Evolutionary conservation across 1,140 invertebrate genomes (phyloP).

Genomic region (Muscidifurax raptorellus): DNA sequence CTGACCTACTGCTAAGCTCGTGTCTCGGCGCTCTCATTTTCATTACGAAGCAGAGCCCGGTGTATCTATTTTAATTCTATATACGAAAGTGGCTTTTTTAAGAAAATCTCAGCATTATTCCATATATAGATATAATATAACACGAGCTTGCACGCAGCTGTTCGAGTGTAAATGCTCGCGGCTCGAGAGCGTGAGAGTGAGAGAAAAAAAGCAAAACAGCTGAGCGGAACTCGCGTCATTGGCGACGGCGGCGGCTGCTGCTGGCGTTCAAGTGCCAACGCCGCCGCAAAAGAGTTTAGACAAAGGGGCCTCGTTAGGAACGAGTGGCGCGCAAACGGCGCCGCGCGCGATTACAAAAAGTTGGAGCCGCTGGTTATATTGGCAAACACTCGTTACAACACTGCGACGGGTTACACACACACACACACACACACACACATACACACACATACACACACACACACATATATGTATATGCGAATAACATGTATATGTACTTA

Average conservation of each 20-base stretch:
- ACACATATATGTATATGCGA: too few species aligned
- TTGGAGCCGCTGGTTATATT: conserved; percentile 52
- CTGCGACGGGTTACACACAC: too few species aligned
- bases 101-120: too few species aligned
- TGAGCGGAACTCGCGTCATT: background rate
- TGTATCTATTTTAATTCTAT: too few species aligned
- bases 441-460: too few species aligned
- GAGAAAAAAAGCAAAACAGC: background rate
- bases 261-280: background rate
- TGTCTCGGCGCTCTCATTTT: conserved; percentile 16
- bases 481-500: too few species aligned
- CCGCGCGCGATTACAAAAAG: conserved; percentile 62
- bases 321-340: conserved; percentile 57
- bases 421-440: too few species aligned
- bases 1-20: conserved; percentile 27
- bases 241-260: background rate
- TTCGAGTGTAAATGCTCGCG: background rate
- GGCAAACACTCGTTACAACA: conserved; percentile 54
- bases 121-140: too few species aligned
- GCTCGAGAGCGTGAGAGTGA: background rate
- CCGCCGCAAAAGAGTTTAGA: conserved; percentile 53
- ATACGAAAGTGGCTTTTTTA: too few species aligned
- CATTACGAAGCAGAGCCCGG: conserved; percentile 5
- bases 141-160: background rate
- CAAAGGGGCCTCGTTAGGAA: conserved; percentile 66